Conservation (phyloP, 2,797 vertebrate species). For the Hydrocynus forskahlii region DNA sequence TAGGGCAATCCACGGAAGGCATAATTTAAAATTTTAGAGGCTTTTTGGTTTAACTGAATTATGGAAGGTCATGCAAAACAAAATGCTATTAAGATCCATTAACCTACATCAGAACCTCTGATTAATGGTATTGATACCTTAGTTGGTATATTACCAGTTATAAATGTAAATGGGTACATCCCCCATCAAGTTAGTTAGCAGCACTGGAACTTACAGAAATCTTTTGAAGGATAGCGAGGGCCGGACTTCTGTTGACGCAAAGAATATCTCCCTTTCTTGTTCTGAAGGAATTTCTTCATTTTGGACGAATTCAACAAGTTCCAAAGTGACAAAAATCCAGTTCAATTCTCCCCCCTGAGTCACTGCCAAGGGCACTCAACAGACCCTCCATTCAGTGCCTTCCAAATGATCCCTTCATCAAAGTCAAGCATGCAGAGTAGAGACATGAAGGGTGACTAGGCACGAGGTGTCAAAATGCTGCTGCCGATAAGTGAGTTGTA, state of each 20-base stretch:
- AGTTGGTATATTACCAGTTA: background rate
- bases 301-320: slow-evolving; percentile 58
- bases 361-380: slow-evolving; percentile 8
- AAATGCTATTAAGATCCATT: slow-evolving; percentile 25
- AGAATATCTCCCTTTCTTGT: slow-evolving; percentile 73
- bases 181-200: slow-evolving; percentile 36
- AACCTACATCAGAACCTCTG: slow-evolving; percentile 26
- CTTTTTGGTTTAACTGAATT: slow-evolving; percentile 14
- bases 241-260: slow-evolving; percentile 72
- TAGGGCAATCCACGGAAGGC: slow-evolving; percentile 11
- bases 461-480: slow-evolving; percentile 63
- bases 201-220: slow-evolving; percentile 83
- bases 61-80: background rate
- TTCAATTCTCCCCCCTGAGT: slow-evolving; percentile 50
- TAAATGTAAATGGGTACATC: background rate
- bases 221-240: slow-evolving; percentile 74
- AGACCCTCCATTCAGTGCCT: slow-evolving; percentile 42
- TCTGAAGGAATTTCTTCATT: slow-evolving; percentile 77
- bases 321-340: slow-evolving; percentile 61
- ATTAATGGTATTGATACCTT: background rate
- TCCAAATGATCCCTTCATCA: slow-evolving; percentile 59
- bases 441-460: slow-evolving; percentile 66
- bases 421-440: slow-evolving; percentile 51
- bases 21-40: slow-evolving; percentile 22
- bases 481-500: slow-evolving; percentile 71